Percentiles rank a stretch among this genome's conserved stretches.
These are phyloP conservation scores for Onchidella celtica DNA, from an alignment of 2,888 invertebrate genomes.

Conservation along the genomic window DNA sequence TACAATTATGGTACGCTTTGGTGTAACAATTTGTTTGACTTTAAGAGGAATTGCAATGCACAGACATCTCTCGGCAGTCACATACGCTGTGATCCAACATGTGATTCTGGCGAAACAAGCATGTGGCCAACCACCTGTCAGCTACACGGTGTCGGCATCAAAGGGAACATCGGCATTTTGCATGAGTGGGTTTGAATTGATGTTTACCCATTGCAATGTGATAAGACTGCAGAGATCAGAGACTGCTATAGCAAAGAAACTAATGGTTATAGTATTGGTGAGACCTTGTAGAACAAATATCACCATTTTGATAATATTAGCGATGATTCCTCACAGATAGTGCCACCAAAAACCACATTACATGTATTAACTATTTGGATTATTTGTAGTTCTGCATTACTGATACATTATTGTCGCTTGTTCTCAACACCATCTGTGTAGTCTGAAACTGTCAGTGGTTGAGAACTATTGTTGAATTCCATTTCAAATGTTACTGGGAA, in stretches of 20 bases:
- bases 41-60: conserved; percentile 4
- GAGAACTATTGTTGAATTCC: not conserved
- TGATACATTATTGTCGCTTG: not conserved
- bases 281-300: conserved; percentile 11
- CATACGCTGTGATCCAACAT: conserved; percentile 5
- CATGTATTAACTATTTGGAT: not conserved
- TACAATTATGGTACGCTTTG: not conserved
- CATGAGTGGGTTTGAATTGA: conserved; percentile 3
- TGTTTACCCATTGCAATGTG: not conserved
- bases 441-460: not conserved
- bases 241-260: conserved; percentile 1
- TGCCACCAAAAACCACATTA: not conserved
- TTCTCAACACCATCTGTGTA: not conserved
- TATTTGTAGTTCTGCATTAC: not conserved
- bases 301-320: conserved; percentile 21
- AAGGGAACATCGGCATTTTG: not conserved
- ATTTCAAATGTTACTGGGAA: too few relatives aligned
- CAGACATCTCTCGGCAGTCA: conserved; percentile 24
- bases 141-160: not conserved
- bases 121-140: not conserved
- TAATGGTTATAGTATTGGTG: conserved; percentile 6
- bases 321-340: not conserved
- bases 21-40: conserved; percentile 17
- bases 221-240: conserved; percentile 26
- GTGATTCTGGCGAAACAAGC: not conserved